Conservation (phyloP, 2,888 invertebrate genomes). For the Agriopis marginaria region DNA sequence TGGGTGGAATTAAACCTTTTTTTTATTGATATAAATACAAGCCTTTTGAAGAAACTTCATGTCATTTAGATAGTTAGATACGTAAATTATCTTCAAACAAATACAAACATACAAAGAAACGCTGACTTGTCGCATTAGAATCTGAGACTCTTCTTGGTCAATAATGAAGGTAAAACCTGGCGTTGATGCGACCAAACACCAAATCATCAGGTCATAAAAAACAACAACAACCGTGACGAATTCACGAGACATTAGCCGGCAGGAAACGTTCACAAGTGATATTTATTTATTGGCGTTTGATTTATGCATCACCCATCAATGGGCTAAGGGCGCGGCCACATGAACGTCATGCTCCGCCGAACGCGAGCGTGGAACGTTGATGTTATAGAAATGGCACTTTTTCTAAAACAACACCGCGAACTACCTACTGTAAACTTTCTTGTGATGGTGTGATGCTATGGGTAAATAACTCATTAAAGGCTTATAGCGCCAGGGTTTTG, state of each 20-base stretch:
- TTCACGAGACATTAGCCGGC: conserved; percentile 51
- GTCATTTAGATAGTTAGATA: too few species aligned
- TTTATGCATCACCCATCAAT: conserved; percentile 79
- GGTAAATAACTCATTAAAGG: neutral
- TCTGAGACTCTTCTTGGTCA: too few species aligned
- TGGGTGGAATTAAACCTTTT: too few species aligned
- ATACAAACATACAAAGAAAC: too few species aligned
- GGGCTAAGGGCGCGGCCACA: conserved; percentile 77
- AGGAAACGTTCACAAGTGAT: conserved; percentile 75
- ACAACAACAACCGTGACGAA: conserved; percentile 50
- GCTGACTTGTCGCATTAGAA: too few species aligned
- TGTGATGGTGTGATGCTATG: too few species aligned
- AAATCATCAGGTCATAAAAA: conserved; percentile 33
- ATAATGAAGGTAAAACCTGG: too few species aligned
- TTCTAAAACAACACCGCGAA: neutral
- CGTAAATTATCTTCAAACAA: too few species aligned
- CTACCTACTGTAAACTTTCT: too few species aligned
- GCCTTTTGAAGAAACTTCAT: too few species aligned
- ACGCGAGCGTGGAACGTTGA: conserved; percentile 24
- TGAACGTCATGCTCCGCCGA: conserved; percentile 68
- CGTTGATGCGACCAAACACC: conserved; percentile 3
- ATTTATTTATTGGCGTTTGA: conserved; percentile 82
- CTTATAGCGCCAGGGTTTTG: too few species aligned
- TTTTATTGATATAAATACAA: too few species aligned
- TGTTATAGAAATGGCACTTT: conserved; percentile 14